Evolutionary conservation across 2,113 vertebrate species (phyloP), one percentile per base, ranked within the genome.

Genomic region (Piprites chloris): DNA sequence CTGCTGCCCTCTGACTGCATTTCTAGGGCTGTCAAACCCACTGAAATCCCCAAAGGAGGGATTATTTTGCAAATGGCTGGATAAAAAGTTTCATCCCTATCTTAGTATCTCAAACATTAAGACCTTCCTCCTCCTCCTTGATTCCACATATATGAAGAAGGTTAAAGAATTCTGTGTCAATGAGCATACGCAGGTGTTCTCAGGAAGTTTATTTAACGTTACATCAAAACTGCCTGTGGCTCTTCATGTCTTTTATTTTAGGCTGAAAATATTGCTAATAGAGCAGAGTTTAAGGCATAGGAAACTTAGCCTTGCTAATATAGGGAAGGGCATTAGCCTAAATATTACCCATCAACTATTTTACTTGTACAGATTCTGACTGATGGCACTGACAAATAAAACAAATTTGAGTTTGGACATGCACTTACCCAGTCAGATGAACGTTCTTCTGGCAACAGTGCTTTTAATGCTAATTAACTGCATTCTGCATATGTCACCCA

Each of bases 391-490:
- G 35, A 92, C 44, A 62, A 85, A 72, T 39, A 44, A 24, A 22
- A 75, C 22, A 75, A 81, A 90, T 32, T 44, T 23, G 68, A 86
- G 61, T 55, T 72, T 63, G 66, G 61, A 56, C 61, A 20, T 24
- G 24, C 26, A 80, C 33, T 42, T 55, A 47, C 24, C 10, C 46
- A 42, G 41, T 66, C 55, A 95, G 87, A 84, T 86, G 63, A 63
- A 71, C 55, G n/a, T 32, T 46, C 80, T 90, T 85, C 82, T 58
- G 80, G 85, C 79, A 94, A 27, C 35, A 90, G n/a, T 1, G 9
- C 22, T 90, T 94, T 93, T 77, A 94, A 95, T 79, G 53, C 87
- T 80, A 92, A 93, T 81, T 91, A 97, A 91, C 63, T 79, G 52
- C 14, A 35, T 90, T 95, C 23, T 68, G 46, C 41, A 82, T 6